phyloP scores from a whole-genome alignment of 2,888 invertebrate species.

The Oscheius sp. region DNA sequence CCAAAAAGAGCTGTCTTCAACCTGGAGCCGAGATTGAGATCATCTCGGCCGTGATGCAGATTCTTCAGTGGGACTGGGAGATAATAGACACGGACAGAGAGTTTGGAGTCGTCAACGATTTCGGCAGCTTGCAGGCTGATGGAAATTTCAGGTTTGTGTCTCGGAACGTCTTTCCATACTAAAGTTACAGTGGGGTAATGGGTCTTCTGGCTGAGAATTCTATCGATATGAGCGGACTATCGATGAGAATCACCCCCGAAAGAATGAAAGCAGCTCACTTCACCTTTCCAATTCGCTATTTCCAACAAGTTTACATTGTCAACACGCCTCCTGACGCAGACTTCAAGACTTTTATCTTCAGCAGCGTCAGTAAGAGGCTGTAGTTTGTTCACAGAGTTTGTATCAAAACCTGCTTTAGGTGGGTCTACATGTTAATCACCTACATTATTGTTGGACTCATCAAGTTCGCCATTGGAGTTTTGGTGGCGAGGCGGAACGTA shows the following conservation, averaged over 20 bases:
- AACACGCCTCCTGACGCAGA: slow-evolving; percentile 51
- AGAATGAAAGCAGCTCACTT: slow-evolving; percentile 59
- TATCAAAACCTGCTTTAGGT: slow-evolving; percentile 32
- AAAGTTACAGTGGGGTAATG: slow-evolving; percentile 49
- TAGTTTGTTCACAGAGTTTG: neutral
- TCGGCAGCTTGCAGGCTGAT: slow-evolving; percentile 47
- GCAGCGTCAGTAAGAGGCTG: slow-evolving; percentile 46
- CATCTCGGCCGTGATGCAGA: slow-evolving; percentile 56
- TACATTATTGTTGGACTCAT: slow-evolving; percentile 49
- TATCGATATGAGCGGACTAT: slow-evolving; percentile 59
- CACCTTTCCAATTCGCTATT: slow-evolving; percentile 58
- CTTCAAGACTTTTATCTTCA: slow-evolving; percentile 58
- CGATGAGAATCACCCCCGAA: slow-evolving; percentile 57
- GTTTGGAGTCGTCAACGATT: slow-evolving; percentile 52
- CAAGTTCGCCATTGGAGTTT: slow-evolving; percentile 47
- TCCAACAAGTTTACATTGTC: slow-evolving; percentile 60
- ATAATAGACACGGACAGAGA: slow-evolving; percentile 53
- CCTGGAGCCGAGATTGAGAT: slow-evolving; percentile 62
- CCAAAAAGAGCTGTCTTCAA: slow-evolving; percentile 36
- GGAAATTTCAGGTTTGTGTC: slow-evolving; percentile 45
- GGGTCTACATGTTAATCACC: slow-evolving; percentile 49
- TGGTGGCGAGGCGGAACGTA: slow-evolving; percentile 33
- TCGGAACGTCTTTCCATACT: too few species aligned
- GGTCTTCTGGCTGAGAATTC: slow-evolving; percentile 54
- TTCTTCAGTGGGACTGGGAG: slow-evolving; percentile 63